Evolutionary conservation across 1,140 invertebrate species (phyloP), one percentile per base, ranked within the genome.

Genomic region (Pseudoatta argentina): DNA sequence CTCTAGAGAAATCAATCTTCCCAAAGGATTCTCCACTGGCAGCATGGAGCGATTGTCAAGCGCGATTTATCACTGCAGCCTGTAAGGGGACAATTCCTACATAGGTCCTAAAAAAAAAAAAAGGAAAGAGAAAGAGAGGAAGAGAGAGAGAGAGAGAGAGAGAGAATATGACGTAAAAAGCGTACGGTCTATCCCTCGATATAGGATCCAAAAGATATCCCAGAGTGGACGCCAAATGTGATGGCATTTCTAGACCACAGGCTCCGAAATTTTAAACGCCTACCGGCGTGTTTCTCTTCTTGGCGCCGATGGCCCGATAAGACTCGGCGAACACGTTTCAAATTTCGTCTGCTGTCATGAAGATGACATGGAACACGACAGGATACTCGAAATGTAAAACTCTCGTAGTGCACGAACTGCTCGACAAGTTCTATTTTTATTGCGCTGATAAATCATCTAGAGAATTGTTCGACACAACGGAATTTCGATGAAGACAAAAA

Each of bases 61-160:
- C 82, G 83, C 89, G 81, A 93, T 93, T 93, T 92, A 93, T 92
- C 91, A 92, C 88, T 85, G 66, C 7, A 64, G 75, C 0, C 44
- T 81, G 69, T 66, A 75, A 44, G 64, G 71, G 72, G 86, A 89
- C 71, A 72, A 86, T 51, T 39, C 71, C 88, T 82, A 86, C 57
- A 34, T 72, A 87, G 71, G 10, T 8, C 39, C 55, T 53, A 57
- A 57, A 39, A 8, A 16, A 44, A 48, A 55, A 71, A 55, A 71
- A 86, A 24, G 18, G n/a, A 57, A 18, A 59, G 10, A n/a, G 12
- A 39, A 0, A 71, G 0, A 82, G 61, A 55, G 6, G 18, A 2
- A 8, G 7, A 8, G 34, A 39, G n/a, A 24, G 7, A 39, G 51
- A 53, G 71, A 18, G 21, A 53, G 63, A 57, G 59, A n/a, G 57